Percentiles rank a stretch among this genome's conserved stretches.
Conservation (phyloP, 2,888 invertebrate genomes). For the Metopia argyrocephala region DNA sequence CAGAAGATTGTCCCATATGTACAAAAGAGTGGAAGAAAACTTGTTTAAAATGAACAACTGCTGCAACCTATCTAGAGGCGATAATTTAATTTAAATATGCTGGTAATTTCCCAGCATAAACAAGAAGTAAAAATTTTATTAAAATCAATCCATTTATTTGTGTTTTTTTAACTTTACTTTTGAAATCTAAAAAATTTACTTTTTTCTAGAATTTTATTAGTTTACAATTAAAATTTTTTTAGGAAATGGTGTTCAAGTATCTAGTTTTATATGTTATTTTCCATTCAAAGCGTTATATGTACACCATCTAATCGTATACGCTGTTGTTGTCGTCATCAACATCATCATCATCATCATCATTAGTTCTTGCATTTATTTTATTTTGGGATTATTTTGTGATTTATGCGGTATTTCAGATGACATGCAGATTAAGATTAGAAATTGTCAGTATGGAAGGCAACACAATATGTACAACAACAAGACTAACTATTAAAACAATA, state of each 20-base stretch:
- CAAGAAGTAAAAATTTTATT: no score
- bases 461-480: conserved; percentile 17
- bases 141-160: no score
- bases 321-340: background rate
- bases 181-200: background rate
- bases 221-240: background rate
- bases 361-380: conserved; percentile 68
- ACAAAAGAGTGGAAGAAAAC: no score
- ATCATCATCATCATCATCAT: conserved; percentile 33
- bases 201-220: background rate
- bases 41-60: no score
- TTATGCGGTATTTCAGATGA: conserved; percentile 77
- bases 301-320: background rate
- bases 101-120: no score
- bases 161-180: background rate
- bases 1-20: no score
- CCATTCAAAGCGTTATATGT: background rate
- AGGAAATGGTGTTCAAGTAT: background rate
- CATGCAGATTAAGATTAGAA: conserved; percentile 76
- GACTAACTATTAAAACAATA: background rate
- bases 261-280: background rate
- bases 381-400: conserved; percentile 76
- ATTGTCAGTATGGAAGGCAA: conserved; percentile 63
- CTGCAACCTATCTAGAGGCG: no score
- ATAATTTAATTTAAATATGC: no score